phyloP scores from a whole-genome alignment of 2,797 vertebrate species.

The Cossypha dichroa region DNA sequence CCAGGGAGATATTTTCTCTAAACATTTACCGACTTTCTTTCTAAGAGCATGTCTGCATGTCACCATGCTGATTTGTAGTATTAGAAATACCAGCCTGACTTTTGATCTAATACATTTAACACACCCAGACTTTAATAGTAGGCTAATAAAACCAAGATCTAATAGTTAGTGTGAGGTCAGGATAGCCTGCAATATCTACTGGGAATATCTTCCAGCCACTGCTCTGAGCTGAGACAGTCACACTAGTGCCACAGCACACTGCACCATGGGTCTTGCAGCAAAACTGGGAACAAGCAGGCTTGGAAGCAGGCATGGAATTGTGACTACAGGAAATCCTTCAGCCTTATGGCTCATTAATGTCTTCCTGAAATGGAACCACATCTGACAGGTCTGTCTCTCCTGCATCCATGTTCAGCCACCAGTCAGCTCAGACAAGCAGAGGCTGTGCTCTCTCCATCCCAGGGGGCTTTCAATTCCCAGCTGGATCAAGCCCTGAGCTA shows the following conservation, averaged over 20 bases:
- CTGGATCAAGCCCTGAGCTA: neutral
- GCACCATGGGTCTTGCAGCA: neutral
- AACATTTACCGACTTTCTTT: constrained; percentile 14
- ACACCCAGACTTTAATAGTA: neutral
- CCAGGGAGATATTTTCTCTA: neutral
- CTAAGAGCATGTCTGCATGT: neutral
- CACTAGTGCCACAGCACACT: neutral
- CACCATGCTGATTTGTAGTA: neutral
- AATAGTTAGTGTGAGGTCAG: neutral
- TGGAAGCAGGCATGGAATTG: neutral
- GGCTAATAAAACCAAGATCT: neutral
- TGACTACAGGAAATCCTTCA: neutral
- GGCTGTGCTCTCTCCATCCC: neutral
- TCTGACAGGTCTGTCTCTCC: neutral
- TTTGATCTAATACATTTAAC: neutral
- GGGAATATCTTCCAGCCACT: neutral
- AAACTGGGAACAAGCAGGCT: neutral
- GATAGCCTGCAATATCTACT: neutral
- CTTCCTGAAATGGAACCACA: neutral
- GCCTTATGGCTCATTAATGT: neutral
- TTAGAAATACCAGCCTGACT: neutral
- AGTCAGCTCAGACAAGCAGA: neutral
- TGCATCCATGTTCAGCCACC: neutral
- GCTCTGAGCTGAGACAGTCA: neutral
- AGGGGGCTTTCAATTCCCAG: neutral